Conservation (phyloP, 2,888 invertebrate genomes). For the Eupithecia abbreviata region DNA sequence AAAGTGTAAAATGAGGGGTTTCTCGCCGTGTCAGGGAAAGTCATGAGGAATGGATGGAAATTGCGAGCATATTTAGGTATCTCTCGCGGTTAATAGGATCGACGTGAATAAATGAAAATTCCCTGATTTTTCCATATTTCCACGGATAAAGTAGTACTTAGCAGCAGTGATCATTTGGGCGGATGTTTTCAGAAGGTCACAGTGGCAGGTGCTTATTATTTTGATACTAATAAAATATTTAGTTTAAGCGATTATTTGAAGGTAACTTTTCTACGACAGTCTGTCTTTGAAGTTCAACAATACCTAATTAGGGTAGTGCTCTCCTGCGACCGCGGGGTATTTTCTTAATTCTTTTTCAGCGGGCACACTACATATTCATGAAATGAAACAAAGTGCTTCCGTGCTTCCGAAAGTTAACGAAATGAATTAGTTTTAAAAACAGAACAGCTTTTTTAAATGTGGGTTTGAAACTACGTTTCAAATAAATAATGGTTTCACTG, state of each 20-base stretch:
- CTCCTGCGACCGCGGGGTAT: neutral
- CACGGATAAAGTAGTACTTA: conserved; percentile 9
- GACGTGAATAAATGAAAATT: conserved; percentile 75
- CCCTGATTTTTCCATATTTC: conserved; percentile 55
- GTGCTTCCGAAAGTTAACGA: conserved; percentile 3
- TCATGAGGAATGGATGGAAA: conserved; percentile 83
- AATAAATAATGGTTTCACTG: neutral
- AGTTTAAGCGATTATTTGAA: conserved; percentile 6
- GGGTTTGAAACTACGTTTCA: neutral
- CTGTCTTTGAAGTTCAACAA: neutral
- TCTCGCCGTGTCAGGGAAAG: conserved; percentile 82
- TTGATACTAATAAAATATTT: conserved; percentile 10
- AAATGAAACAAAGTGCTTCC: conserved; percentile 6
- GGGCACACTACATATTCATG: conserved; percentile 4
- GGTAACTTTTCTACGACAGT: neutral
- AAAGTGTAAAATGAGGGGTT: conserved; percentile 84
- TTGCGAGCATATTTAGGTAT: conserved; percentile 80
- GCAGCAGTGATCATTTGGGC: conserved; percentile 34
- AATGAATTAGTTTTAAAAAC: neutral
- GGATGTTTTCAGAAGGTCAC: conserved; percentile 25
- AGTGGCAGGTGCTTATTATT: conserved; percentile 22
- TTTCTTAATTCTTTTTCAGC: conserved; percentile 1
- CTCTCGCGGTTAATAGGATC: conserved; percentile 77
- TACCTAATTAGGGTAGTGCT: neutral
- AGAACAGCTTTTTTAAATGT: neutral